phyloP scores from a whole-genome alignment of 2,113 vertebrate species.

The Pelecanoides urinatrix region DNA sequence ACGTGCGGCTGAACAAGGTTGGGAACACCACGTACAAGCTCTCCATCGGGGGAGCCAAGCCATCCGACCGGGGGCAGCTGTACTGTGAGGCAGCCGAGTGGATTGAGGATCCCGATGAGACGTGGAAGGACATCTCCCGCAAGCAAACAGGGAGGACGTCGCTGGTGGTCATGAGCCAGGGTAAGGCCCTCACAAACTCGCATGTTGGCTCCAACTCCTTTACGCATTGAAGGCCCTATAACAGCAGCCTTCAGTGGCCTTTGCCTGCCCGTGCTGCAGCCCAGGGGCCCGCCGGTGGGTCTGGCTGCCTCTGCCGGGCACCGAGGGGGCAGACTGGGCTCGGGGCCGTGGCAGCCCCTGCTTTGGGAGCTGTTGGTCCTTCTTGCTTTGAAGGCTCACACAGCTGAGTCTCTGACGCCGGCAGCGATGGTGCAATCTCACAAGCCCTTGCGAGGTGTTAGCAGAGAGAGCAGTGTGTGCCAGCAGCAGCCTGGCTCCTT shows the following conservation, averaged over 20 bases:
- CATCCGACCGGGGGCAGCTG: conserved; percentile 78
- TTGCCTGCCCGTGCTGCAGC: accelerated
- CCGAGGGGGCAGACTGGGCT: accelerated
- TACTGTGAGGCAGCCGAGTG: conserved; percentile 85
- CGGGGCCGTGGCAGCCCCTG: background rate
- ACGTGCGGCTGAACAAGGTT: conserved; percentile 77
- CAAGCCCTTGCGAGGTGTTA: accelerated
- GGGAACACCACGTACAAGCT: conserved; percentile 77
- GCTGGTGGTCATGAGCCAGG: conserved; percentile 10
- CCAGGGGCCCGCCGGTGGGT: background rate
- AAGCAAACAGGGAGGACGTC: conserved; percentile 54
- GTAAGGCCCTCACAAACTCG: conserved; percentile 32
- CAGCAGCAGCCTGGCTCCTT: background rate
- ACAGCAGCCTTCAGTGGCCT: background rate
- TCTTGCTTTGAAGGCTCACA: background rate
- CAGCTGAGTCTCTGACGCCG: accelerated
- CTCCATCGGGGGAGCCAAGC: conserved; percentile 56
- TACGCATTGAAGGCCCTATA: background rate
- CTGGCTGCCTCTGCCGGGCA: accelerated
- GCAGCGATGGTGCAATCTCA: accelerated
- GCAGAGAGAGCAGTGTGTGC: background rate
- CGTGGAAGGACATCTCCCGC: conserved; percentile 79
- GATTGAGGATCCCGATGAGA: conserved; percentile 87
- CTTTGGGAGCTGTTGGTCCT: background rate
- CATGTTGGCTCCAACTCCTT: accelerated